Conservation (phyloP, 2,888 invertebrate species). For the Sclerodermus sp. region DNA sequence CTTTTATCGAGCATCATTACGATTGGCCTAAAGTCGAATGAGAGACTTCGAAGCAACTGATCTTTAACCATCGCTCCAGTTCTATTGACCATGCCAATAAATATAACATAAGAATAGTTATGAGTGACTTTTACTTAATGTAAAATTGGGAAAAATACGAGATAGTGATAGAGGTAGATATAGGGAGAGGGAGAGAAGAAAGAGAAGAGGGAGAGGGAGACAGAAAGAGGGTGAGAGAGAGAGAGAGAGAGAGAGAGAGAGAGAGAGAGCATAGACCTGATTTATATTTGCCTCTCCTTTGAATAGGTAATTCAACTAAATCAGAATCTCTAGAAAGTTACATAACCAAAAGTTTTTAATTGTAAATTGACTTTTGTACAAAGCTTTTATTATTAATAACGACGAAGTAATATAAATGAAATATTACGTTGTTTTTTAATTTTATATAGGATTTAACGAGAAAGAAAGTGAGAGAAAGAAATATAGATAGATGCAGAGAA, state of each 20-base stretch:
- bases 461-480: not conserved
- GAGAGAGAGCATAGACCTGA: conserved; percentile 1
- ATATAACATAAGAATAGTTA: not conserved
- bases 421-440: conserved; percentile 58
- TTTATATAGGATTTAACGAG: conserved; percentile 52
- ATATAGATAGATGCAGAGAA: too few species aligned
- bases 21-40: too few species aligned
- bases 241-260: conserved; percentile 12
- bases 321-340: conserved; percentile 49
- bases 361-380: conserved; percentile 57
- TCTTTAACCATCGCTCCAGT: conserved; percentile 2
- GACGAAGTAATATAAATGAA: conserved; percentile 55
- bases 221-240: conserved; percentile 11
- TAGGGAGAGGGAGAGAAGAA: conserved; percentile 6
- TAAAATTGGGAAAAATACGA: conserved; percentile 7
- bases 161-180: conserved; percentile 8
- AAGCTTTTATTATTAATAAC: conserved; percentile 56
- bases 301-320: conserved; percentile 45
- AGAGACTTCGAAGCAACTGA: too few species aligned
- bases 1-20: too few species aligned
- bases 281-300: conserved; percentile 29
- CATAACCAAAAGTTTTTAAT: conserved; percentile 55
- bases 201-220: conserved; percentile 9
- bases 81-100: conserved; percentile 10
- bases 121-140: not conserved